A percentile compares a stretch with the other conserved stretches of the same genome.
Evolutionary conservation across 2,888 invertebrate species (phyloP).

Genomic region (Eupithecia pulchellata): DNA sequence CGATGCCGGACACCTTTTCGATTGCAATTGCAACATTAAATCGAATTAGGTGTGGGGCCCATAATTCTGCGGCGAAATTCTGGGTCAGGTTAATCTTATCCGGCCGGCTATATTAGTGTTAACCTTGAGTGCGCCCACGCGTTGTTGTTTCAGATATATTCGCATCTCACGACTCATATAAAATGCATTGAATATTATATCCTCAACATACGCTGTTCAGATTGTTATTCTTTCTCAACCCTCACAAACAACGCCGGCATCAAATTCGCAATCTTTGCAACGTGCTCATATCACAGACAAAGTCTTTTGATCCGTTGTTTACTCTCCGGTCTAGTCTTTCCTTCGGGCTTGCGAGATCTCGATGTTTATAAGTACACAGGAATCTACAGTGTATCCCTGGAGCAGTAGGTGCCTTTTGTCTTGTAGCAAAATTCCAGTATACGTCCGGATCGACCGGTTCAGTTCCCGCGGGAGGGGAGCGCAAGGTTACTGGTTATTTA

Average conservation of each 20-base stretch:
- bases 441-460: conserved; percentile 69
- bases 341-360: conserved; percentile 51
- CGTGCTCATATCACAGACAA: conserved; percentile 42
- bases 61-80: conserved; percentile 37
- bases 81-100: conserved; percentile 41
- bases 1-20: conserved; percentile 39
- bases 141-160: conserved; percentile 47
- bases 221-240: neutral
- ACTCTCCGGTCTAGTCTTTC: conserved; percentile 47
- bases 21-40: conserved; percentile 35
- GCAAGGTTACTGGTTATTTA: conserved; percentile 74
- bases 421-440: conserved; percentile 63
- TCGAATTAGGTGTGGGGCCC: conserved; percentile 21
- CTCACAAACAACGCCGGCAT: conserved; percentile 5
- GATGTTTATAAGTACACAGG: conserved; percentile 42
- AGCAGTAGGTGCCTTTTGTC: conserved; percentile 51
- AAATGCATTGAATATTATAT: conserved; percentile 14
- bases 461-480: conserved; percentile 76
- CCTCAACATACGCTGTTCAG: neutral
- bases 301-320: conserved; percentile 52
- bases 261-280: conserved; percentile 36
- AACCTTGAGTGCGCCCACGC: conserved; percentile 55
- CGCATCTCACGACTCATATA: conserved; percentile 15
- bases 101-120: conserved; percentile 26
- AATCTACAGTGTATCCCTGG: conserved; percentile 14